Evolutionary conservation across 2,888 invertebrate genomes (phyloP), one percentile per base, ranked within the genome.

Genomic region (Glaucopsyche alexis): DNA sequence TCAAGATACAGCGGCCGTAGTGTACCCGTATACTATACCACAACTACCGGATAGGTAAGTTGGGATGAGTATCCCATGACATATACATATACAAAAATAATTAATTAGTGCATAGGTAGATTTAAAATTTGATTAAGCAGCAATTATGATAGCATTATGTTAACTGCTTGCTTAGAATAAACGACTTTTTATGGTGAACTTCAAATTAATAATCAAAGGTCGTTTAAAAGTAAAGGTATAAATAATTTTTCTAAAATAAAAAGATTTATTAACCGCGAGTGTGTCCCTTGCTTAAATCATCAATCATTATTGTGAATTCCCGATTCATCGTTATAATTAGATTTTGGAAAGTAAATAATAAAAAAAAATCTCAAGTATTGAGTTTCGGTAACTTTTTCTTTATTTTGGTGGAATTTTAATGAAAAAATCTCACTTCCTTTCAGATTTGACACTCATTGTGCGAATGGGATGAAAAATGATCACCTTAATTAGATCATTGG

Each of bases 271-370:
- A 7, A 29, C 64, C 19, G 60, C 29, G 74, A 52, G 52, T 79
- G 75, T 82, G 79, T 60, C 75, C 81, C 16, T 74, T 38, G 19
- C 81, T 67, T 79, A 73, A 77, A 77, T 84, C 87, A 87, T 87
- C 84, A 87, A 87, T 87, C 87, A 87, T 77, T 81, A 84, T 83
- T 71, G 81, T 79, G 81, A 81, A 84, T 81, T 81, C 79, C 83
- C 85, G 82, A 87, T 85, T 81, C 84, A 85, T 84, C 84, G 85
- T 82, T 81, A 82, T 86, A 87, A 87, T 87, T 85, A 87, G 85
- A 81, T 81, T 81, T 80, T 67, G 78, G 77, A 79, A 79, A 80
- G 80, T 80, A 80, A 81, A 81, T 80, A 81, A 77, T 80, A 80
- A 78, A 79, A 67, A 29, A 69, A 69, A 69, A 69, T 49, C 49